Evolutionary conservation across 2,888 invertebrate species (phyloP), one percentile per base, ranked within the genome.

Genomic region (Drosophila merina): DNA sequence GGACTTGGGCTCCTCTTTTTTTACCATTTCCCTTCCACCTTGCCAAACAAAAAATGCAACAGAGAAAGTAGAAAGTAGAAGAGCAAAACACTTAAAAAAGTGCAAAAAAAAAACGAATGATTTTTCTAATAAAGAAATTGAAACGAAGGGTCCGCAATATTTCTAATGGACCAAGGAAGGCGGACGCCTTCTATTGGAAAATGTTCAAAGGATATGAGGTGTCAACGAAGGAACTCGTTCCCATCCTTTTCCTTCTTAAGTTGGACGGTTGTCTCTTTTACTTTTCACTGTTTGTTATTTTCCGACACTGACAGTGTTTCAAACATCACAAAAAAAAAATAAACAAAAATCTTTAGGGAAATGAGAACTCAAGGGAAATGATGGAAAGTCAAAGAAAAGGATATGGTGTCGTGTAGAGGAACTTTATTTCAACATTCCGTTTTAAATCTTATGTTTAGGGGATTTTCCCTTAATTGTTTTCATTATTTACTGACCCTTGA

Each of bases 51-150:
- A 76, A 67, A 64, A 77, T 77, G 76, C 77, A 86, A 63, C 76
- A 63, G 70, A 63, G 56, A 69, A 68, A 38, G 52, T 67, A 74
- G 60, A 75, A 74, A 78, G 26, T 26, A 30, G 14, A 47, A 36
- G 45, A 58, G 33, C 58, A 52, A 44, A 59, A 59, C 62, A 59
- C 42, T 30, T 33, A 44, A 50, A 36, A 47, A 25, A 36, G 4
- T 10, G 75, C 76, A 77, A 74, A 68, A 70, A 70, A 14, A 14
- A 72, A 72, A 59, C 44, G 54, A 63, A 52, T 44, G 63, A 72
- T 81, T 82, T 83, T 79, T 81, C 77, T 85, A 82, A 82, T 82
- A 82, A 79, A 72, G 82, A 79, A 87, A 81, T 86, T 79, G 85
- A 71, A 63, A 2, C 54, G 74, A 68, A 63, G 70, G 73, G 73